phyloP scores from a whole-genome alignment of 2,113 vertebrate species.

The Verasper variegatus region DNA sequence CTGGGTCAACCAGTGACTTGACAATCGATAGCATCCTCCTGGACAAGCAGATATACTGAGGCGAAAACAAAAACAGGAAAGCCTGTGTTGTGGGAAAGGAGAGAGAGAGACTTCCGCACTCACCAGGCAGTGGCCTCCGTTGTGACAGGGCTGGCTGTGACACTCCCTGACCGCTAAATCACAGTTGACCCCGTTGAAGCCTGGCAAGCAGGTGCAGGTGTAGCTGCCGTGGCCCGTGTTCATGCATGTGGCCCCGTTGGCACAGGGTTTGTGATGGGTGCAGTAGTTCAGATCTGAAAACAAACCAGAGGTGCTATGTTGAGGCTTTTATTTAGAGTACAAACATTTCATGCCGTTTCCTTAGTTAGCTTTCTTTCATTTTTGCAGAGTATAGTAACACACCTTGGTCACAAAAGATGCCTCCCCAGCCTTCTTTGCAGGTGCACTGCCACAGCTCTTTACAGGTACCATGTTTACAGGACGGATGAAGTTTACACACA shows the following conservation, averaged over 20 bases:
- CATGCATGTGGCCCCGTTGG: conserved; percentile 94
- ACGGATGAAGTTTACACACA: conserved; percentile 91
- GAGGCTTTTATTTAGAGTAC: not conserved
- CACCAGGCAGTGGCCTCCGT: conserved; percentile 93
- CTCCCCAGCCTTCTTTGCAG: conserved; percentile 98
- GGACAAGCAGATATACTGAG: conserved; percentile 72
- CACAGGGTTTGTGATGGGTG: conserved; percentile 95
- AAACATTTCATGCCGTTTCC: not conserved
- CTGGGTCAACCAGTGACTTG: conserved; percentile 78
- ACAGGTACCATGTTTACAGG: conserved; percentile 96
- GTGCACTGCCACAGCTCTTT: conserved; percentile 90
- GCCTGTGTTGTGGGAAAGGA: conserved; percentile 82
- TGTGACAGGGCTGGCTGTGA: conserved; percentile 93
- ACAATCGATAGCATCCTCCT: conserved; percentile 82
- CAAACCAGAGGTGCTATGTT: not conserved
- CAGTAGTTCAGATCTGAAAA: conserved; percentile 98
- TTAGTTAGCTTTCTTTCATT: not conserved
- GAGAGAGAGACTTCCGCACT: conserved; percentile 80
- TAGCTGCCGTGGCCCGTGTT: conserved; percentile 98
- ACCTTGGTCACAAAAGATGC: conserved; percentile 98
- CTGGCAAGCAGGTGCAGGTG: conserved; percentile 92
- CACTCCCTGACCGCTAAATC: conserved; percentile 93
- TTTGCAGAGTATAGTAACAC: conserved; percentile 43
- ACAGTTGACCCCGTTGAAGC: conserved; percentile 92
- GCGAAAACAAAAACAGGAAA: conserved; percentile 83